A percentile compares a stretch with the other conserved stretches of the same genome.
Conservation (phyloP, 2,797 vertebrate species). For the Gorsachius magnificus region DNA sequence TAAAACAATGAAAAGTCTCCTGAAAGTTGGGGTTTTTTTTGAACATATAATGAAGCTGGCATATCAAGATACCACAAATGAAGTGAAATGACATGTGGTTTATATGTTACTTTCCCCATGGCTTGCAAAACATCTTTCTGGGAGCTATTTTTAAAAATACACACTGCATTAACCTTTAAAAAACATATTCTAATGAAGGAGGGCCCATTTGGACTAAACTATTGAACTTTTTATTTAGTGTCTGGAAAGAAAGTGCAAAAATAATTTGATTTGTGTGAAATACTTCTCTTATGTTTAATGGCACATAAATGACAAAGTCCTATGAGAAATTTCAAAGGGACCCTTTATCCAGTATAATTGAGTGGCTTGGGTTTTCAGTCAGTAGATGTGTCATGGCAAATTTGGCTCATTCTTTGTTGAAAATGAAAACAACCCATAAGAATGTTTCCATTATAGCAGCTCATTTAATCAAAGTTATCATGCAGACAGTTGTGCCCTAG, state of each 20-base stretch:
- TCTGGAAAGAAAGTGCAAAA: background rate
- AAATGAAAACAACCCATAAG: background rate
- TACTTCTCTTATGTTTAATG: background rate
- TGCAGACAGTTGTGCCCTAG: background rate
- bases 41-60: background rate
- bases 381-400: background rate
- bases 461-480: constrained; percentile 3
- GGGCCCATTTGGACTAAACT: background rate
- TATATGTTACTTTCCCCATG: background rate
- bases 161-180: background rate
- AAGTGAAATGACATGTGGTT: background rate
- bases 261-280: background rate
- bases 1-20: background rate
- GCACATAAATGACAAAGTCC: background rate
- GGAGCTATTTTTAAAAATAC: background rate
- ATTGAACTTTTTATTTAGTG: background rate
- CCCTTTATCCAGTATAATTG: background rate
- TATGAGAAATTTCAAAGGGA: background rate
- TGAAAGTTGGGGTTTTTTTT: background rate
- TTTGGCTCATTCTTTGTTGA: background rate
- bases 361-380: background rate
- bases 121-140: background rate
- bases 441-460: background rate
- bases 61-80: background rate
- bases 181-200: background rate